Evolutionary conservation across 2,888 invertebrate genomes (phyloP), one percentile per base, ranked within the genome.

Genomic region (Rhabditoides inermis): DNA sequence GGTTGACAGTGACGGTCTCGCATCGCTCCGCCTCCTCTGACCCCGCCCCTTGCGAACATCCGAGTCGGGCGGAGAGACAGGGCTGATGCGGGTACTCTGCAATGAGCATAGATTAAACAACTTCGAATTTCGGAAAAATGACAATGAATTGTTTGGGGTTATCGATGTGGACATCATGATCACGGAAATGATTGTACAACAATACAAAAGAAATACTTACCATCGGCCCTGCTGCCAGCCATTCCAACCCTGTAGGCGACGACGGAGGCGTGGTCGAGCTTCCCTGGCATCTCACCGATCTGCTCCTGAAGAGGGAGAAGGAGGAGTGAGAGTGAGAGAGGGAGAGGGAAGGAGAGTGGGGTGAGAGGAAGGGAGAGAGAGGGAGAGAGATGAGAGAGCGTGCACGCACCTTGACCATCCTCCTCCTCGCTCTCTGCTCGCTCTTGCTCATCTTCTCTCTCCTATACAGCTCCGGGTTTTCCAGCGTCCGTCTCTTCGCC

Each of bases 181-280:
- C n/a, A n/a, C n/a, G n/a, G n/a, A n/a, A n/a, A n/a, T n/a, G n/a
- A n/a, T n/a, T n/a, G n/a, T n/a, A n/a, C n/a, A n/a, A n/a, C n/a
- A n/a, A n/a, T n/a, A n/a, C n/a, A n/a, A n/a, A n/a, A n/a, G n/a
- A n/a, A n/a, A n/a, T n/a, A n/a, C n/a, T n/a, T n/a, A n/a, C n/a
- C n/a, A n/a, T n/a, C n/a, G n/a, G n/a, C n/a, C n/a, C n/a, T n/a
- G n/a, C n/a, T n/a, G n/a, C n/a, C n/a, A n/a, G n/a, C n/a, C n/a
- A n/a, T n/a, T 2, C 85, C 85, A 35, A 88, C 85, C 61, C 85
- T 84, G 75, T 85, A 88, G 2, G 88, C 88, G 45, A 75, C 75
- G 1, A 72, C 85, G 3, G 86, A 86, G 23, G 89, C 89, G 78
- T 89, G 89, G 78, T 90, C 89, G 62, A 90, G 79, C 77, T 90